Percentiles rank a stretch among this genome's conserved stretches.
Evolutionary conservation across 2,797 vertebrate genomes (phyloP).

Genomic region (Sebastes itinus): DNA sequence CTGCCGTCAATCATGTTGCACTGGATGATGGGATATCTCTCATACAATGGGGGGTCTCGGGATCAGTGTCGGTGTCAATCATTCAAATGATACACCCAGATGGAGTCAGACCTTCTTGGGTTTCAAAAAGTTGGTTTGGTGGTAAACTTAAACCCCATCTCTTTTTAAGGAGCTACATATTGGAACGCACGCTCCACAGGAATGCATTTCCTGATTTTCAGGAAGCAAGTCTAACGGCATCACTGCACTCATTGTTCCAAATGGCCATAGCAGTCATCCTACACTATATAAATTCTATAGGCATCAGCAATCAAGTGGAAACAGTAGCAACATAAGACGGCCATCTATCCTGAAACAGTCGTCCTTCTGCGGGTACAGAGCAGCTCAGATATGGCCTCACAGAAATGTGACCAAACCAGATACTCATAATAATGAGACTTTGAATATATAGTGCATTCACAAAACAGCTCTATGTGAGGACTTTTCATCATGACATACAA

Average conservation of each 20-base stretch:
- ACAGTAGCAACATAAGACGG: constrained; percentile 44
- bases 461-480: not conserved
- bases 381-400: not conserved
- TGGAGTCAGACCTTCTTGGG: constrained; percentile 37
- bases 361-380: constrained; percentile 19
- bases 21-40: constrained; percentile 18
- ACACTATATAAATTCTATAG: constrained; percentile 45
- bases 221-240: constrained; percentile 37
- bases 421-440: not conserved
- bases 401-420: constrained; percentile 7
- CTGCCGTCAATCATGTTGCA: constrained; percentile 4
- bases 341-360: constrained; percentile 15
- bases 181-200: constrained; percentile 26
- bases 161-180: constrained; percentile 16
- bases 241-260: constrained; percentile 59
- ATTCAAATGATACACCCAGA: constrained; percentile 20
- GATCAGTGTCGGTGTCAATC: constrained; percentile 36
- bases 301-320: constrained; percentile 67
- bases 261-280: constrained; percentile 32
- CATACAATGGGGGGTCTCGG: not conserved
- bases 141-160: constrained; percentile 51
- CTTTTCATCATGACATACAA: not conserved
- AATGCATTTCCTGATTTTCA: constrained; percentile 44
- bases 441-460: not conserved
- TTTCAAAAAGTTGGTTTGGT: constrained; percentile 41